phyloP scores from a whole-genome alignment of 2,888 invertebrate species.

The Torymus aiolomorphi region DNA sequence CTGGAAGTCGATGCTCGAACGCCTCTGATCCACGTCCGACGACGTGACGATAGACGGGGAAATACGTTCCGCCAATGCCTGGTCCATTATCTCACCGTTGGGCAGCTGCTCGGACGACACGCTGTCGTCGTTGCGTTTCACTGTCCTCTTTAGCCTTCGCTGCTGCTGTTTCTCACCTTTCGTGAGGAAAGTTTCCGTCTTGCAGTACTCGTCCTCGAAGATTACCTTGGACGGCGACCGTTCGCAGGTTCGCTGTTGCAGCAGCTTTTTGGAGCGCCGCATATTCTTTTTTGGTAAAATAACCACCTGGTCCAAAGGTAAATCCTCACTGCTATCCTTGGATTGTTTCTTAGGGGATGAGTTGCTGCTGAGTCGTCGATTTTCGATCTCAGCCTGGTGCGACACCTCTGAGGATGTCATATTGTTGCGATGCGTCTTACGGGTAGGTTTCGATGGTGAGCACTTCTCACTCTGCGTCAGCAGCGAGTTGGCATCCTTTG shows the following conservation, averaged over 20 bases:
- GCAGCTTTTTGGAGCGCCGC: conserved; percentile 8
- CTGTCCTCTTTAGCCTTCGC: conserved; percentile 36
- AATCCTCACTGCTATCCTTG: conserved; percentile 26
- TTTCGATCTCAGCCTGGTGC: conserved; percentile 44
- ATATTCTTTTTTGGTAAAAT: conserved; percentile 13
- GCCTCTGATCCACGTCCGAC: conserved; percentile 65
- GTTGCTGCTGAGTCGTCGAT: conserved; percentile 3
- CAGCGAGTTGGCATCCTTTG: conserved; percentile 40
- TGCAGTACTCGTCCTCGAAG: conserved; percentile 67
- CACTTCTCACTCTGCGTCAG: conserved; percentile 14
- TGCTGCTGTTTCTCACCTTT: conserved; percentile 24
- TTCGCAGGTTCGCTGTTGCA: background rate
- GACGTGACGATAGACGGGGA: conserved; percentile 58
- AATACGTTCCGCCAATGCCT: conserved; percentile 65
- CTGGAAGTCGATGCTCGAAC: conserved; percentile 78
- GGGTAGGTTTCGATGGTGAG: conserved; percentile 42
- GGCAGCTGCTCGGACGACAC: conserved; percentile 58
- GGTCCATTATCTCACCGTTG: conserved; percentile 63
- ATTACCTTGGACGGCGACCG: conserved; percentile 60
- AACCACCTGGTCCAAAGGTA: background rate
- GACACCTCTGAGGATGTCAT: conserved; percentile 51
- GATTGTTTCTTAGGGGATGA: conserved; percentile 39
- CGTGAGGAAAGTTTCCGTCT: conserved; percentile 63
- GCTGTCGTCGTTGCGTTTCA: conserved; percentile 54
- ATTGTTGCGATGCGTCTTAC: conserved; percentile 62